phyloP scores from a whole-genome alignment of 2,797 vertebrate genomes.

The Mallotus villosus region DNA sequence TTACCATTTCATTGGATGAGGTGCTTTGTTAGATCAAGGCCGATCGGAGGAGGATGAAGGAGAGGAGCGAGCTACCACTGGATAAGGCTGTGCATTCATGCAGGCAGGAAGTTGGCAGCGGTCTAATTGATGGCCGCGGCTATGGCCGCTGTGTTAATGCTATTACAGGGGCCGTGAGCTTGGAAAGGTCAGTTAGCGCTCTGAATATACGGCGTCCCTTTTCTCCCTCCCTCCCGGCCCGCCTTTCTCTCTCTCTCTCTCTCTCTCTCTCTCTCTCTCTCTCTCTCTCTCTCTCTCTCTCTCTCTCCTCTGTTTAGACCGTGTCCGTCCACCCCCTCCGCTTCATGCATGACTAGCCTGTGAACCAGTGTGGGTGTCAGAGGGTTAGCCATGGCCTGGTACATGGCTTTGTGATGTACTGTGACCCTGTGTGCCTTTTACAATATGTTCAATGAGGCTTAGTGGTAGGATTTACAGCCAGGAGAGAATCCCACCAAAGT shows the following conservation, averaged over 20 bases:
- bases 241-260: constrained; percentile 22
- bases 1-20: not conserved
- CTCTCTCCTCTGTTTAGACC: constrained; percentile 25
- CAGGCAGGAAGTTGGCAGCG: constrained; percentile 27
- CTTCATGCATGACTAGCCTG: not conserved
- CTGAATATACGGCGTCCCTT: constrained; percentile 45
- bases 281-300: constrained; percentile 13
- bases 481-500: constrained; percentile 29
- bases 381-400: constrained; percentile 7
- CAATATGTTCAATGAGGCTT: constrained; percentile 29
- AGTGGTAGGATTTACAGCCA: constrained; percentile 36
- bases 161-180: constrained; percentile 67
- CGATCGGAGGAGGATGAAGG: not conserved
- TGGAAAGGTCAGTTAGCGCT: constrained; percentile 69
- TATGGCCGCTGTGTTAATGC: constrained; percentile 63
- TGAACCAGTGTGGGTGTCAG: constrained; percentile 11
- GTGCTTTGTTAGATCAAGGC: not conserved
- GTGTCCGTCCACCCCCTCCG: constrained; percentile 22
- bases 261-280: constrained; percentile 32
- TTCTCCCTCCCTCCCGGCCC: not conserved
- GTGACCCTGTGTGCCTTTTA: constrained; percentile 6
- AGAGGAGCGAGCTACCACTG: constrained; percentile 33
- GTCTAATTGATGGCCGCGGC: constrained; percentile 71
- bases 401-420: constrained; percentile 7
- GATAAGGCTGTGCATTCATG: constrained; percentile 43